Percentiles rank a stretch among this genome's conserved stretches.
phyloP scores from a whole-genome alignment of 2,113 vertebrate genomes.

The Cranoglanis bouderius region DNA sequence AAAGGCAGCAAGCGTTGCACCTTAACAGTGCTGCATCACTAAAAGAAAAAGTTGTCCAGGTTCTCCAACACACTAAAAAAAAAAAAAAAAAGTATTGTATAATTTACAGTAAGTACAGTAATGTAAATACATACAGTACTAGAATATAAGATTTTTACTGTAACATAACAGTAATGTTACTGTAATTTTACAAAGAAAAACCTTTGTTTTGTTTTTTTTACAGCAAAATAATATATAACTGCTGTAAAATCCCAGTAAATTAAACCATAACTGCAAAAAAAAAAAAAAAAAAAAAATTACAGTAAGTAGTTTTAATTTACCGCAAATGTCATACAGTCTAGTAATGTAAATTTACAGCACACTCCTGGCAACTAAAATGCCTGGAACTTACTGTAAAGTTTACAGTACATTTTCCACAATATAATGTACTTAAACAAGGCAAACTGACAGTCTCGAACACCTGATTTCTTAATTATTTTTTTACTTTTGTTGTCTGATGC shows the following conservation, averaged over 20 bases:
- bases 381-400: neutral
- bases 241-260: neutral
- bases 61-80: neutral
- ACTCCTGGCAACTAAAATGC: neutral
- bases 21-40: neutral
- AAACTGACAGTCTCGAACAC: neutral
- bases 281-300: neutral
- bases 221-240: neutral
- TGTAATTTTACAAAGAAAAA: neutral
- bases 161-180: neutral
- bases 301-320: neutral
- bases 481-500: neutral
- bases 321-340: neutral
- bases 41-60: neutral
- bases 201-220: neutral
- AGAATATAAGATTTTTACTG: neutral
- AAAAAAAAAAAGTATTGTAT: neutral
- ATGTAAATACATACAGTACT: neutral
- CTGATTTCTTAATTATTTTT: neutral
- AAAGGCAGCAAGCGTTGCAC: too few species aligned
- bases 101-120: neutral
- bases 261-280: neutral
- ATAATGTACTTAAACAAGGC: neutral
- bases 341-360: neutral
- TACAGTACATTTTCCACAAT: neutral